Base-by-base conservation (phyloP, 2,888 invertebrate species). In the Neria commutata region DNA sequence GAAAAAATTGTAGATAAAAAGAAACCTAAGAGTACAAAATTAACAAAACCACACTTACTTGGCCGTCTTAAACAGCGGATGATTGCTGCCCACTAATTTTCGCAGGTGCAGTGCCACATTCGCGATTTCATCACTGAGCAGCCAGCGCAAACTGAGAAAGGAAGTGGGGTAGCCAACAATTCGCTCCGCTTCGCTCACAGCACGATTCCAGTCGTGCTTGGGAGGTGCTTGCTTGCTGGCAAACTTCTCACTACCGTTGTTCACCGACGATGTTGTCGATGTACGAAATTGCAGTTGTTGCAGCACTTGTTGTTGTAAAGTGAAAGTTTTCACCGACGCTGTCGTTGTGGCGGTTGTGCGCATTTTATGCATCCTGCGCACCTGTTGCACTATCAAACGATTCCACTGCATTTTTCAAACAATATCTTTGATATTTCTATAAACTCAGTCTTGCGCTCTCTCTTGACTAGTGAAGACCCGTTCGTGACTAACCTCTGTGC, bases 111-210 rank as follows among this genome's bases (percentile, higher is more conserved):
- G 83, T 0, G 95, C 96, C 54, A 97, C 92, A 83, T 95, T 96
- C 0, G 95, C 95, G 63, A 97, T 91, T 84, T 97, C 97, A 79
- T 97, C 97, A 79, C 94, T 95, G 33, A 97, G 83, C n/a, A 97
- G 85, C 91, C 95, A 96, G 58, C 95, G 86, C 19, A 97, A 83
- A 76, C 92, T 95, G 54, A 96, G 84, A 81, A 95, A 96, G 5
- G 96, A 95, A 11, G 95, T 95, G 8, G 96, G 95, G 83, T 97
- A 96, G 2, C 96, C 96, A 34, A 98, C 96, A 66, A 97, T 91
- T 83, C 95, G 95, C 83, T 97, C 97, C 14, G 96, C 97, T 79
- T 96, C 95, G 66, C 93, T 93, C 6, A 97, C 93, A 3, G 94
- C 95, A 68, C 91, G 86, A 80, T 92, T 94, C 95, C 95, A 96